Evolutionary conservation across 2,888 invertebrate species (phyloP).

Genomic region (Rotaria socialis): DNA sequence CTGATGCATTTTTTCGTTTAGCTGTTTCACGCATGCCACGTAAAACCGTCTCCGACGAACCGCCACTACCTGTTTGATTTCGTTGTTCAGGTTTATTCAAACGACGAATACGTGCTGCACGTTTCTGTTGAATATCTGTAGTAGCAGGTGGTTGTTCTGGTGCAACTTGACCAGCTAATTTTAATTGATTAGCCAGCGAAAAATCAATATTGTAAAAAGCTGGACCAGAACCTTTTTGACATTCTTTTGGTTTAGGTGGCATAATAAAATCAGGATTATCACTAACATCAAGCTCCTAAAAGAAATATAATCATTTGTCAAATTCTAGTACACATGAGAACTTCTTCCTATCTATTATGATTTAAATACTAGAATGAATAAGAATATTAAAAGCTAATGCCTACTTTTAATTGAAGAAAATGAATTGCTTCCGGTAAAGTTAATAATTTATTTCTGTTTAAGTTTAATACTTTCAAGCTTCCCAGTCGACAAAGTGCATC

Average conservation of each 20-base stretch:
- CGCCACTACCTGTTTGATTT: background rate
- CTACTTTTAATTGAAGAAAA: conserved; percentile 63
- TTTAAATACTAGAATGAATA: too few relatives aligned
- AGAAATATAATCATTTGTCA: too few relatives aligned
- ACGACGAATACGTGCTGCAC: conserved; percentile 47
- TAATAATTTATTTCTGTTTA: conserved; percentile 85
- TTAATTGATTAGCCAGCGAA: conserved; percentile 86
- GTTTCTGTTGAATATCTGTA: conserved; percentile 39
- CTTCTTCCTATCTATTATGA: too few relatives aligned
- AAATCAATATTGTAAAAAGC: conserved; percentile 96
- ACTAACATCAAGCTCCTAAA: conserved; percentile 73
- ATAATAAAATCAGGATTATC: conserved; percentile 89
- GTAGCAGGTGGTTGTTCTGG: conserved; percentile 38
- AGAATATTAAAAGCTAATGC: too few relatives aligned
- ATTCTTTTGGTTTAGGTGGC: conserved; percentile 85
- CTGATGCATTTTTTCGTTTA: conserved; percentile 35
- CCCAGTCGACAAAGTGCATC: conserved; percentile 94
- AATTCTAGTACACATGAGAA: too few relatives aligned
- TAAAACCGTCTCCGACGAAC: conserved; percentile 38
- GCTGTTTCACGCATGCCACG: conserved; percentile 46
- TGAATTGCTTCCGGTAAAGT: conserved; percentile 96
- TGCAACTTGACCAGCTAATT: conserved; percentile 54
- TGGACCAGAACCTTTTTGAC: conserved; percentile 68
- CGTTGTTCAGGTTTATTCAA: conserved; percentile 45
- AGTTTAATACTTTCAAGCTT: conserved; percentile 77